These are phyloP conservation scores for Ellobium chinense DNA, from an alignment of 2,888 invertebrate genomes.

Conservation along the genomic window DNA sequence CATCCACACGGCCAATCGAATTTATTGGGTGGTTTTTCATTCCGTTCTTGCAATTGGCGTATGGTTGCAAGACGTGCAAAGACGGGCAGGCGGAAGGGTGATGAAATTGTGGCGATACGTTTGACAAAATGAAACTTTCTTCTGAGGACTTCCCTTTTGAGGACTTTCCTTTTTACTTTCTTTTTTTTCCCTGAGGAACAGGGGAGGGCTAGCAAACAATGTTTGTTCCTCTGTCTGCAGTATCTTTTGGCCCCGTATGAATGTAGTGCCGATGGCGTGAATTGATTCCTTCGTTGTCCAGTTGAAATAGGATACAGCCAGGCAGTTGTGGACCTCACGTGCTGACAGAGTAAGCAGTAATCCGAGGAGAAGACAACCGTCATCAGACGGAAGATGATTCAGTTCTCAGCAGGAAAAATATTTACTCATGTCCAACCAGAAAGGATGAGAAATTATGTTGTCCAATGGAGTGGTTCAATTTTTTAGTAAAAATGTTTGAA, in stretches of 20 bases:
- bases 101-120: not conserved
- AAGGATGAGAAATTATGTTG: no score
- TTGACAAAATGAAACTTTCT: not conserved
- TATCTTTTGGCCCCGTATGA: not conserved
- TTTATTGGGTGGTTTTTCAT: constrained; percentile 32
- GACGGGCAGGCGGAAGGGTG: not conserved
- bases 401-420: not conserved
- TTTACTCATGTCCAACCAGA: no score
- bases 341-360: no score
- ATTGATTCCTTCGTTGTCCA: not conserved
- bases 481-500: no score
- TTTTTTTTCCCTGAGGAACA: no score
- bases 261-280: not conserved
- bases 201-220: not conserved
- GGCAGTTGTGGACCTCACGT: no score
- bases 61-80: not conserved
- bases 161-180: no score
- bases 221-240: not conserved
- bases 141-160: not conserved
- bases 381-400: not conserved
- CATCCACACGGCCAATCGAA: constrained; percentile 24
- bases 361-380: not conserved
- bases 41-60: constrained; percentile 5
- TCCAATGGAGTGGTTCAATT: no score
- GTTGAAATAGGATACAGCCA: no score